Conservation (phyloP, 2,113 vertebrate species). For the Apteryx owenii region DNA sequence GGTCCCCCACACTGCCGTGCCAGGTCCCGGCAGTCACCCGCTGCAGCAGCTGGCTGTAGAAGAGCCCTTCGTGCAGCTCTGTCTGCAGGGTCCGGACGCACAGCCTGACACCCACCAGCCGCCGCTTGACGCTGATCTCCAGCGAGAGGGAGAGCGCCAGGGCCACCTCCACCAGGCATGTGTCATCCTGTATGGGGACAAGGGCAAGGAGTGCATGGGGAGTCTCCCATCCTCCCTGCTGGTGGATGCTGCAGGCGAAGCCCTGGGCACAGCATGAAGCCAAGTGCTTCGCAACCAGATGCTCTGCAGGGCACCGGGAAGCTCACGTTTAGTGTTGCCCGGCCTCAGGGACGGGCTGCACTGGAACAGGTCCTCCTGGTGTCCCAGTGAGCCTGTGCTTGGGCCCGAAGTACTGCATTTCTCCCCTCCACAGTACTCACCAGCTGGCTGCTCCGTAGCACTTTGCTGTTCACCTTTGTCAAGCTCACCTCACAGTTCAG, state of each 20-base stretch:
- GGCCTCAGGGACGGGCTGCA: fast-evolving
- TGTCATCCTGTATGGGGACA: slow-evolving; percentile 78
- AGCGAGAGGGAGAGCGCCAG: slow-evolving; percentile 87
- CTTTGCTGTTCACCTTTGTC: slow-evolving; percentile 93
- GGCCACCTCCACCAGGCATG: slow-evolving; percentile 91
- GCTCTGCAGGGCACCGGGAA: neutral
- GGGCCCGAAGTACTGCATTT: fast-evolving
- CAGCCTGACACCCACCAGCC: slow-evolving; percentile 79
- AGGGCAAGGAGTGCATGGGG: neutral
- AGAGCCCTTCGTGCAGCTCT: slow-evolving; percentile 93
- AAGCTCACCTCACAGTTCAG: slow-evolving; percentile 87
- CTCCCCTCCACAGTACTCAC: slow-evolving; percentile 75
- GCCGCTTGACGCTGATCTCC: slow-evolving; percentile 82
- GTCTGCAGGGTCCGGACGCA: slow-evolving; percentile 83
- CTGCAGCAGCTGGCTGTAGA: slow-evolving; percentile 84
- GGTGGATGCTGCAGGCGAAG: neutral
- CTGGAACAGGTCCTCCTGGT: neutral
- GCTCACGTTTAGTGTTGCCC: neutral
- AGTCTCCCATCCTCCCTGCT: neutral
- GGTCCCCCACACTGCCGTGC: neutral
- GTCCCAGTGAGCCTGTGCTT: neutral
- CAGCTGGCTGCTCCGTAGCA: slow-evolving; percentile 92
- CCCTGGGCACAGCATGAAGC: fast-evolving
- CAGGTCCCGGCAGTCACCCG: neutral
- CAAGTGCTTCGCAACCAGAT: neutral